Conservation (phyloP, 2,797 vertebrate genomes). For the Manis javanica region DNA sequence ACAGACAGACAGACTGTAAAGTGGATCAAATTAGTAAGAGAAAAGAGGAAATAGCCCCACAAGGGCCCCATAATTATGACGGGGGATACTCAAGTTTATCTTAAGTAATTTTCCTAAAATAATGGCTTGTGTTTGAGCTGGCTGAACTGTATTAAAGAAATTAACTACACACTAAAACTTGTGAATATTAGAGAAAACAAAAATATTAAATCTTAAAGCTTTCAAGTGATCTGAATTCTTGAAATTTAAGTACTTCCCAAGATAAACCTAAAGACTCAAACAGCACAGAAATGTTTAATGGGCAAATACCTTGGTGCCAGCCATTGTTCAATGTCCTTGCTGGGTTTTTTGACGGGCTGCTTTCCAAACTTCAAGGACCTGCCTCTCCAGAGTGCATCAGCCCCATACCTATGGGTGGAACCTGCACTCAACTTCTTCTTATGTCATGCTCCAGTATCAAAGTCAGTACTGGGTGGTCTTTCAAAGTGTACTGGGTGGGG, state of each 20-base stretch:
- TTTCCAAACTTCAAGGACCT: neutral
- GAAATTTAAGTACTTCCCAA: neutral
- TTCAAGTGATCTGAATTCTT: slow-evolving; percentile 33
- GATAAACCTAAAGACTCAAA: neutral
- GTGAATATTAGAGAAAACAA: slow-evolving; percentile 1
- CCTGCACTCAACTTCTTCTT: neutral
- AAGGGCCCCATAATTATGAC: neutral
- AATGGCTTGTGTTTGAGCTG: neutral
- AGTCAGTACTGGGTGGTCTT: neutral
- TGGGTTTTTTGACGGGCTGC: neutral
- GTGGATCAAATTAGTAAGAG: neutral
- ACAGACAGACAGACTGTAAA: neutral
- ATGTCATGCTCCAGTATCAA: neutral
- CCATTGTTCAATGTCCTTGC: neutral
- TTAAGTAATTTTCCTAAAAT: slow-evolving; percentile 34
- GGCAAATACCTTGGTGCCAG: neutral
- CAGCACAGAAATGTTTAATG: slow-evolving; percentile 21
- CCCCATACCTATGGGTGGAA: accelerated
- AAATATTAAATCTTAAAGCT: neutral
- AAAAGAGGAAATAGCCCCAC: neutral
- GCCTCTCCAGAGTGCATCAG: neutral
- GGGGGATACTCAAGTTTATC: neutral
- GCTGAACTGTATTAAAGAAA: neutral
- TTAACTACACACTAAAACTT: neutral
- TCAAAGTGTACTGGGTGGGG: neutral